Base-by-base conservation (phyloP, 1,140 invertebrate genomes). In the Schlechtendalia chinensis region DNA sequence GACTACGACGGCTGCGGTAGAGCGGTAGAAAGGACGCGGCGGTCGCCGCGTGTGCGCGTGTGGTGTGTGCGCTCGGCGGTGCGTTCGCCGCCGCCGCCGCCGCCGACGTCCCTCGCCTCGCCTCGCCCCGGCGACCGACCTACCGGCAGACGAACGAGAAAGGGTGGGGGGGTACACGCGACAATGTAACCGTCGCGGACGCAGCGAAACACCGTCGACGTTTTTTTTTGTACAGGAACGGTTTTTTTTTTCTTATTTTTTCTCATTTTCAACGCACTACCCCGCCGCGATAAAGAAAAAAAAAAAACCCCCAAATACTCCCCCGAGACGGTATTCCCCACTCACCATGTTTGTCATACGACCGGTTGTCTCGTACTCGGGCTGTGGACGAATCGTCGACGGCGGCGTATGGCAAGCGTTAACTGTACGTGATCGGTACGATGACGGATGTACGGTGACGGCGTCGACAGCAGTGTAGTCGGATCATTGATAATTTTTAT, bases 1-100 rank as follows among this genome's bases (percentile, higher is more conserved):
- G 47, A 12, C 14, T 14, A 39, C 53, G 71, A 27, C 74, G 53
- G 56, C 72, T 54, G 56, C 29, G 71, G 27, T 32, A 32, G 72
- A n/a, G 32, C 5, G 19, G 27, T 58, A 75, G 72, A 75, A 75
- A 75, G 72, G 72, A 75, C 72, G 72, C 56, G 74, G 74, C 56
- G 56, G 72, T 53, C 0, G 67, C 16, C 24, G 67, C 14, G 45
- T 71, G 67, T 27, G 67, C 22, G 32, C n/a, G 39, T 2, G 27
- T n/a, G 14, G 65, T 24, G 45, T 16, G 67, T n/a, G 39, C 45
- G 67, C 67, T 39, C 67, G 67, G 22, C 47, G 14, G n/a, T 5
- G 16, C 67, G 67, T 16, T 22, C 22, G n/a, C 32, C 32, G 32
- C 32, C 32, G 29, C 29, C 61, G 61, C 17, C 29, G n/a, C n/a